Percentiles rank a stretch among this genome's conserved stretches.
These are phyloP conservation scores for Standfussiana lucernea DNA, from an alignment of 2,888 invertebrate species.

Conservation along the genomic window DNA sequence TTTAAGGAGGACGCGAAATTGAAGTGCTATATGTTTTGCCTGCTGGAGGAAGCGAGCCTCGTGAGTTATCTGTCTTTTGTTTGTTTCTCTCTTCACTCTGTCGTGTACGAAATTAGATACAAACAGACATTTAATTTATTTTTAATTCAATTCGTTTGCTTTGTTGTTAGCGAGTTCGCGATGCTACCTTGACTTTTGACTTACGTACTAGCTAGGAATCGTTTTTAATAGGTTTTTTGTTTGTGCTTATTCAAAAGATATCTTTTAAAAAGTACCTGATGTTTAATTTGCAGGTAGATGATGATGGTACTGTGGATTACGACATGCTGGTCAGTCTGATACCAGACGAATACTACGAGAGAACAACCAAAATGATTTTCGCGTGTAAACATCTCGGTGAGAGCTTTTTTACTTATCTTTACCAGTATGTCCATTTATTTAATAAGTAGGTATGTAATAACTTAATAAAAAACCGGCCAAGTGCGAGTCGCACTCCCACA, in stretches of 20 bases:
- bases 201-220: slow-evolving; percentile 3
- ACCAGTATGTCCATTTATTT: too few relatives aligned
- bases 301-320: slow-evolving; percentile 84
- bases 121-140: slow-evolving; percentile 81
- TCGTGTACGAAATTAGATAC: slow-evolving; percentile 78
- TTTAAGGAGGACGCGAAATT: slow-evolving; percentile 90
- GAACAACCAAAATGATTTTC: slow-evolving; percentile 84
- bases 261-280: background rate
- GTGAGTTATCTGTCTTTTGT: slow-evolving; percentile 85
- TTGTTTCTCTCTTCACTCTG: slow-evolving; percentile 78
- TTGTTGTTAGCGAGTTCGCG: slow-evolving; percentile 66
- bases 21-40: slow-evolving; percentile 90
- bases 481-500: too few relatives aligned
- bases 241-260: background rate
- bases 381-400: slow-evolving; percentile 85
- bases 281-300: slow-evolving; percentile 79
- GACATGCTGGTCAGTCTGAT: slow-evolving; percentile 88
- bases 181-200: slow-evolving; percentile 38
- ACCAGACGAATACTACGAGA: slow-evolving; percentile 84
- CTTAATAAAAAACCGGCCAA: too few relatives aligned
- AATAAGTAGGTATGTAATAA: background rate
- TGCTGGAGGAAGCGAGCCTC: slow-evolving; percentile 88
- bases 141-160: slow-evolving; percentile 77
- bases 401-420: background rate
- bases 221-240: background rate